Evolutionary conservation across 2,797 vertebrate species (phyloP).

Genomic region (Phoebastria nigripes): DNA sequence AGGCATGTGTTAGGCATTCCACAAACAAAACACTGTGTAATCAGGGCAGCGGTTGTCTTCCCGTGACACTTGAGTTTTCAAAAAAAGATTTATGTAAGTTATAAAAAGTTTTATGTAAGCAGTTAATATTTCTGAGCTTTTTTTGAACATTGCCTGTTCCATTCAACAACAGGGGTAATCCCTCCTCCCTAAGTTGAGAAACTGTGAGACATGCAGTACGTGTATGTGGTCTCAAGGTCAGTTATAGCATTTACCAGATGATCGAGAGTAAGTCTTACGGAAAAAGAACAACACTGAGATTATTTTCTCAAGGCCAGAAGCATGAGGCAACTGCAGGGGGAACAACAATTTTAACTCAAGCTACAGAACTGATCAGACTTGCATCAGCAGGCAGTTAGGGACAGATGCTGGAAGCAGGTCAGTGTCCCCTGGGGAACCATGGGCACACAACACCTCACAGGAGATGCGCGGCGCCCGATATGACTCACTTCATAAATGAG

Average conservation of each 20-base stretch:
- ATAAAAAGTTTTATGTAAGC: slow-evolving; percentile 51
- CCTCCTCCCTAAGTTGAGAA: background rate
- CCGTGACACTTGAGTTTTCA: slow-evolving; percentile 23
- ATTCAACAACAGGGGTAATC: slow-evolving; percentile 4
- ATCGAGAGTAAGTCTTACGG: background rate
- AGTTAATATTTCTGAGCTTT: slow-evolving; percentile 21
- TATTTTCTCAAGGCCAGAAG: slow-evolving; percentile 6
- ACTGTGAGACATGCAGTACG: slow-evolving; percentile 15
- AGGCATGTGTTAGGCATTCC: slow-evolving; percentile 49
- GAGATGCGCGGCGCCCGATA: background rate
- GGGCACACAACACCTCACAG: background rate
- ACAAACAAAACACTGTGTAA: slow-evolving; percentile 50
- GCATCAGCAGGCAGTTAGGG: slow-evolving; percentile 18
- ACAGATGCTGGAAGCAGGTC: slow-evolving; percentile 23
- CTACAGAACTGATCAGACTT: background rate
- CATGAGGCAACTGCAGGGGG: slow-evolving; percentile 33
- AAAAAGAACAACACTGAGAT: slow-evolving; percentile 39
- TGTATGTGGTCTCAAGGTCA: slow-evolving; percentile 34
- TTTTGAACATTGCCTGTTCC: background rate
- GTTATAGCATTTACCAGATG: slow-evolving; percentile 33
- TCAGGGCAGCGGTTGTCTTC: slow-evolving; percentile 38
- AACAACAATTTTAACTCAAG: background rate
- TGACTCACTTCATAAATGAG: slow-evolving; percentile 14
- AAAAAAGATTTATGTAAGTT: slow-evolving; percentile 40
- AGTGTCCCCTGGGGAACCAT: background rate